A percentile compares a stretch with the other conserved stretches of the same genome.
phyloP scores from a whole-genome alignment of 2,797 vertebrate genomes.

The Lepus townsendii region DNA sequence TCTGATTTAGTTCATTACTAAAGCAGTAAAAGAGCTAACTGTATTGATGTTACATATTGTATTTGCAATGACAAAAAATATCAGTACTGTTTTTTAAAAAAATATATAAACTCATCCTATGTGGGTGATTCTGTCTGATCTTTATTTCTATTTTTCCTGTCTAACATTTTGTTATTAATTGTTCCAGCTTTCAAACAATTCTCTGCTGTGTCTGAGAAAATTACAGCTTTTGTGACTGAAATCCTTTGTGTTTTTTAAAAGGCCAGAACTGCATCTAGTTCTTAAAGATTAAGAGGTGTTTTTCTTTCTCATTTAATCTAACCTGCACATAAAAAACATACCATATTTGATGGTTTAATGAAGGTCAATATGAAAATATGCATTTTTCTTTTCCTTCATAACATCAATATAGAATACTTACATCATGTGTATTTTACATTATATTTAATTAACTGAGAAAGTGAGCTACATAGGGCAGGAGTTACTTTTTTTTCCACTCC shows the following conservation, averaged over 20 bases:
- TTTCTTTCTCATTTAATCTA: constrained; percentile 11
- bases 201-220: background rate
- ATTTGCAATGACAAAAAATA: background rate
- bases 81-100: background rate
- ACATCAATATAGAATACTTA: background rate
- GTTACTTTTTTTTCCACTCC: background rate
- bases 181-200: constrained; percentile 49
- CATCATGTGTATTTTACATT: background rate
- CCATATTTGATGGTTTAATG: background rate
- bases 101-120: constrained; percentile 1
- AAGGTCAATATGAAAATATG: constrained; percentile 54
- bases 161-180: constrained; percentile 27
- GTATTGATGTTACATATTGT: background rate
- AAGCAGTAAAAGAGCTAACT: constrained; percentile 10
- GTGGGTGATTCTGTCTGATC: background rate
- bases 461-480: background rate
- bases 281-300: constrained; percentile 59
- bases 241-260: constrained; percentile 28
- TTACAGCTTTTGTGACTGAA: background rate
- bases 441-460: background rate
- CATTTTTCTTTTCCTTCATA: background rate
- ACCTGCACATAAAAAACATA: background rate
- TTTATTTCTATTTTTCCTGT: background rate
- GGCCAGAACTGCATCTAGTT: background rate
- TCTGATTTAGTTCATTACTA: background rate